These are phyloP conservation scores for Meloidogyne chitwoodi DNA, from an alignment of 1,140 invertebrate species.

Conservation along the genomic window DNA sequence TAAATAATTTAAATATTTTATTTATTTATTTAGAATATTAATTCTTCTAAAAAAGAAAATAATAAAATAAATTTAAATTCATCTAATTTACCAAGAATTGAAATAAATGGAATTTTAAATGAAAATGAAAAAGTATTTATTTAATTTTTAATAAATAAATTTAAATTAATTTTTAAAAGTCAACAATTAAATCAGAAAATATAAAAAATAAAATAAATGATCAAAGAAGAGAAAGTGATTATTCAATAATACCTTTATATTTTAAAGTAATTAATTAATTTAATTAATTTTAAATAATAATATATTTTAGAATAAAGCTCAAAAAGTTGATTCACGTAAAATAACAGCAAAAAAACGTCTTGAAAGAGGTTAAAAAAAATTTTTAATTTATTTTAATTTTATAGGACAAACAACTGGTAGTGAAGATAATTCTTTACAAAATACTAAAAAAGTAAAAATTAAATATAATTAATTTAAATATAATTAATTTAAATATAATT, in stretches of 20 bases:
- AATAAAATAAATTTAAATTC: background rate
- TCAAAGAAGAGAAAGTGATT: background rate
- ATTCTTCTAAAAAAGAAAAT: background rate
- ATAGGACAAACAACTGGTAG: background rate
- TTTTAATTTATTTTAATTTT: background rate
- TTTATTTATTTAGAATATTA: background rate
- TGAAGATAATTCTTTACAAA: background rate
- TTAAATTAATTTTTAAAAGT: background rate
- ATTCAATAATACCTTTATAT: background rate
- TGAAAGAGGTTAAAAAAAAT: slow-evolving; percentile 4
- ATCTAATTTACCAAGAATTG: slow-evolving; percentile 2
- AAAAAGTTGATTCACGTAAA: slow-evolving; percentile 27
- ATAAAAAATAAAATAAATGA: background rate
- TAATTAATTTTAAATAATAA: background rate
- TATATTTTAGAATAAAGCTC: slow-evolving; percentile 7
- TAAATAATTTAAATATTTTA: too few species aligned
- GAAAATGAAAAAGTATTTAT: too few species aligned
- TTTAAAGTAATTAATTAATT: background rate
- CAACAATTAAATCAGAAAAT: too few species aligned
- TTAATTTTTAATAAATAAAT: too few species aligned
- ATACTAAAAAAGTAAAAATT: background rate
- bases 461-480: too few species aligned
- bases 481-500: too few species aligned
- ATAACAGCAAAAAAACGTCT: slow-evolving; percentile 17
- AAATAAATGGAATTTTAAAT: background rate